Base-by-base conservation (phyloP, 2,797 vertebrate genomes). In the Centroberyx gerrardi region DNA sequence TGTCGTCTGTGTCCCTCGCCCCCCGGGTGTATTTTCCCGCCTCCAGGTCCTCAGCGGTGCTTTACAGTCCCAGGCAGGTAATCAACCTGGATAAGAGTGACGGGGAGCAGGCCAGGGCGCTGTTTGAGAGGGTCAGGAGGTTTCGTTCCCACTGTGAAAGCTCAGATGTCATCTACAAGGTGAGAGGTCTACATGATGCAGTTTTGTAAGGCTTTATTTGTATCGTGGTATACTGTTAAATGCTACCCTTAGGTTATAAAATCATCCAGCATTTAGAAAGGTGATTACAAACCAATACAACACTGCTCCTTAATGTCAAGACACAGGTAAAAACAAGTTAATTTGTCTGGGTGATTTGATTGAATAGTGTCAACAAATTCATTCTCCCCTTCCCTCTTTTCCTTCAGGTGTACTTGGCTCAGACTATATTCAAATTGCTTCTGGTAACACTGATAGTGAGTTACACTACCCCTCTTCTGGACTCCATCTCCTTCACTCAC, bases 91-190 rank as follows among this genome's bases (percentile, higher is more conserved):
- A 94, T 74, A 93, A 91, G 65, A 96, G 95, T 36, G 96, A 97
- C 1, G 92, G 94, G 42, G 95, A 97, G 62, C 94, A 96, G 80
- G 95, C 95, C 36, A 90, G 95, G 71, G 95, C 95, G 0, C 91
- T 97, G 64, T 96, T 97, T 17, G 96, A 97, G 85, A 92, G 94
- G 76, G 95, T 97, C 61, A 84, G 95, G 52, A 94, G 92, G 53
- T 96, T 97, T 70, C 90, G 95, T 5, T 78, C 91, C 10, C 95
- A 96, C 74, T 95, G 93, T 1, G 96, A 97, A 87, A 93, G 90
- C 52, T 94, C 95, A 0, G 90, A 94, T 82, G 86, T 95, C 42
- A 95, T 96, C 72, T 96, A 94, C 80, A 95, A 93, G 93, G 95
- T 95, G 44, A 85, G 71, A 55, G 22, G 61, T 51, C 22, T 48